These are phyloP conservation scores for Embidobia sp. DNA, from an alignment of 2,888 invertebrate species.

Conservation along the genomic window DNA sequence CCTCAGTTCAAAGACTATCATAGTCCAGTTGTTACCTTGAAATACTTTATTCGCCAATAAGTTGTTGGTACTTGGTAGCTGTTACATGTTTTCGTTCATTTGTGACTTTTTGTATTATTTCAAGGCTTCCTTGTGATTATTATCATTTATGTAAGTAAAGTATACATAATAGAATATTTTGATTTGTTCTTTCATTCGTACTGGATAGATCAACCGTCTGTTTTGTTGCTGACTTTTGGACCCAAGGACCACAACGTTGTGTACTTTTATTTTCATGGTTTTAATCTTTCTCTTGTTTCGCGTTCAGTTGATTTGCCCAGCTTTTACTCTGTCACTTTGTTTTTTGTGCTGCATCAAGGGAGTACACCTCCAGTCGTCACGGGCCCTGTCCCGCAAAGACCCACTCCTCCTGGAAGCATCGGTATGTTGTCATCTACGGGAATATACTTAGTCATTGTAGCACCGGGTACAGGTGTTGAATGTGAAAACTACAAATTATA, in stretches of 20 bases:
- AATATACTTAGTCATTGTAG: not conserved
- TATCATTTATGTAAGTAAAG: constrained; percentile 21
- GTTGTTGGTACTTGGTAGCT: no score
- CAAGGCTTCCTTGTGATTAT: constrained; percentile 8
- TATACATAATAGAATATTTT: not conserved
- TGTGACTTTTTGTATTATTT: constrained; percentile 16
- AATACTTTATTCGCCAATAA: no score
- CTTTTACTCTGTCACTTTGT: constrained; percentile 66
- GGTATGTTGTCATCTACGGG: constrained; percentile 73
- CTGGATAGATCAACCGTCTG: not conserved
- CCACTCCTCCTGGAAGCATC: constrained; percentile 79
- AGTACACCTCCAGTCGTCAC: constrained; percentile 73
- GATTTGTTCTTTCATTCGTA: constrained; percentile 4
- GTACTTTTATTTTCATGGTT: not conserved
- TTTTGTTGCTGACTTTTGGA: no score
- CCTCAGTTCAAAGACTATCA: constrained; percentile 11
- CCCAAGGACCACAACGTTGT: not conserved
- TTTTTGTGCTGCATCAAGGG: constrained; percentile 78
- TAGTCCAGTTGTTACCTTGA: constrained; percentile 8
- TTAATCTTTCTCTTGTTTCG: constrained; percentile 35
- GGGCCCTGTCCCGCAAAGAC: constrained; percentile 79
- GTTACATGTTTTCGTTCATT: not conserved
- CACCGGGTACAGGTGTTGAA: not conserved
- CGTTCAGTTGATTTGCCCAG: constrained; percentile 30
- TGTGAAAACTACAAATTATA: no score